Evolutionary conservation across 2,113 vertebrate genomes (phyloP), one percentile per base, ranked within the genome.

Genomic region (Sciurus niger): DNA sequence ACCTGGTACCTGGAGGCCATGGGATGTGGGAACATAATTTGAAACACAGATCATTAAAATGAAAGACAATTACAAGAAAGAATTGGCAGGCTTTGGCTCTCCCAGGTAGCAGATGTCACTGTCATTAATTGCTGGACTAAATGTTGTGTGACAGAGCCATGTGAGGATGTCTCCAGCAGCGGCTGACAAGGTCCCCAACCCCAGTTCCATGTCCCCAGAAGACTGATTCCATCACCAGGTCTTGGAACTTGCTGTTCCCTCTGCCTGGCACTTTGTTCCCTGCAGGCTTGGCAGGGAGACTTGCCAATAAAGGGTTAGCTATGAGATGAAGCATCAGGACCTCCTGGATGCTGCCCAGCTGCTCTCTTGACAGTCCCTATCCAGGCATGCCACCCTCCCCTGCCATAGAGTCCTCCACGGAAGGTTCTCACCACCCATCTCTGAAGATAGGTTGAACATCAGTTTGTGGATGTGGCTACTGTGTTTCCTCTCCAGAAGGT

Each of bases 21-120:
- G 79, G 40, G 92, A 84, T 10, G 25, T 60, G 89, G 91, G 77
- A 79, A 96, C 89, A 85, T 96, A 83, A 95, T 97, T 97, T 91
- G 84, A 96, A 93, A 96, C 32, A 72, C 86, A 60, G 89, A 80
- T 96, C n/a, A 0, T 96, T 97, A 96, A 95, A 92, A 96, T 72
- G 40, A 84, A 58, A 43, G 28, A 95, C 83, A 96, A 73, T 90
- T 89, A 43, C 76, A 84, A 77, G 90, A 85, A 79, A 28, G 32
- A 5, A 32, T 10, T 28, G 9, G 73, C 78, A 76, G 89, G 32
- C 70, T 55, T 4, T 25, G 1, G 20, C 37, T 84, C n/a, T 55
- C 51, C 22, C 60, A 84, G 89, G 88, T 32, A 92, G 70, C 74
- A 37, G 89, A 88, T 40, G 89, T 2, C 60, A 1, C 73, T 30